Evolutionary conservation across 2,888 invertebrate species (phyloP).

Genomic region (Chaetogeoica ovagalla): DNA sequence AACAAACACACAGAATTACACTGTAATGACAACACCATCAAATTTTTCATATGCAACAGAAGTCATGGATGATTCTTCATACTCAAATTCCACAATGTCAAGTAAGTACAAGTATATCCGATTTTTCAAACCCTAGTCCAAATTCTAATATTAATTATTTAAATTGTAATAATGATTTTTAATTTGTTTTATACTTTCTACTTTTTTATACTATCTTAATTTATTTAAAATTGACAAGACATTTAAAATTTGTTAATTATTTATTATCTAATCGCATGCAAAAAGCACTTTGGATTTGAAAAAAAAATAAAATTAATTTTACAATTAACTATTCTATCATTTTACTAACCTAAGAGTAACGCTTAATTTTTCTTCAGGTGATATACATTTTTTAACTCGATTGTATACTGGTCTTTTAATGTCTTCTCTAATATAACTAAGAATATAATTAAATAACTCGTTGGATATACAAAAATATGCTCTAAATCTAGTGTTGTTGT

Average conservation of each 20-base stretch:
- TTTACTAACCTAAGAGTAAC: too few relatives aligned
- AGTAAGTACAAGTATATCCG: not conserved
- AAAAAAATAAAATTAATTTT: too few relatives aligned
- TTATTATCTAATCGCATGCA: too few relatives aligned
- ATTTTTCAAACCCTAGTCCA: slow-evolving; percentile 3
- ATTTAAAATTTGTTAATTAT: too few relatives aligned
- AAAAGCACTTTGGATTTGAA: too few relatives aligned
- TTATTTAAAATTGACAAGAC: too few relatives aligned
- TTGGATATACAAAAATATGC: slow-evolving; percentile 11
- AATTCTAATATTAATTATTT: not conserved
- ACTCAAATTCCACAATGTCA: not conserved
- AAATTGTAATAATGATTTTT: too few relatives aligned
- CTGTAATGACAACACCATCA: slow-evolving; percentile 7
- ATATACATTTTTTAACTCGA: slow-evolving; percentile 3
- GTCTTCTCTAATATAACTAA: not conserved
- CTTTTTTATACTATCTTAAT: too few relatives aligned
- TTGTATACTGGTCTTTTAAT: slow-evolving; percentile 2
- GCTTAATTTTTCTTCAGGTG: too few relatives aligned
- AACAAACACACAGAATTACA: not conserved
- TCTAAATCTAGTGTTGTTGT: slow-evolving; percentile 9
- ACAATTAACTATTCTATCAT: too few relatives aligned
- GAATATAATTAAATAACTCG: slow-evolving; percentile 19
- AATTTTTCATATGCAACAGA: not conserved
- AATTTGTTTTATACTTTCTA: too few relatives aligned
- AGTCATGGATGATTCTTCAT: not conserved